A percentile compares a stretch with the other conserved stretches of the same genome.
Conservation (phyloP, 2,888 invertebrate genomes). For the Cerastoderma edule region DNA sequence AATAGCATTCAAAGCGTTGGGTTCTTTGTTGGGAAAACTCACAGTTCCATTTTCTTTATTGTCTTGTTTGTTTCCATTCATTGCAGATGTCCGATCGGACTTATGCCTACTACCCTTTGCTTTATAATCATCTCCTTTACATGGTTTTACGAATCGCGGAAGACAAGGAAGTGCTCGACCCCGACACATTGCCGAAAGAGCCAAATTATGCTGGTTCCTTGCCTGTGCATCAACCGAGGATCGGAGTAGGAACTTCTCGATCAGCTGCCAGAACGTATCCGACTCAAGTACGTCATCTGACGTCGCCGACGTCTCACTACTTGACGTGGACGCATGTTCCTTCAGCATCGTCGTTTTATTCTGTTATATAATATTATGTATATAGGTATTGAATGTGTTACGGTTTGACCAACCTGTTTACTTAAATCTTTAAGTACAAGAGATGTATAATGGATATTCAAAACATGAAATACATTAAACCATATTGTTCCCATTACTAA, state of each 20-base stretch:
- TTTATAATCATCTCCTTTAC: not conserved
- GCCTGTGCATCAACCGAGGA: slow-evolving; percentile 40
- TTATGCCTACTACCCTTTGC: not conserved
- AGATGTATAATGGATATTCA: not conserved
- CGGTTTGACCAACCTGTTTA: not conserved
- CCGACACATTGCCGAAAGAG: slow-evolving; percentile 46
- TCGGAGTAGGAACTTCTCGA: slow-evolving; percentile 49
- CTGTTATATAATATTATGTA: not conserved
- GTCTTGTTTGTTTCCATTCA: not conserved
- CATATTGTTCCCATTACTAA: not conserved
- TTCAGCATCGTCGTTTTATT: not conserved
- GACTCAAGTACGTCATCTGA: slow-evolving; percentile 17
- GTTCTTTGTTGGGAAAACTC: not conserved
- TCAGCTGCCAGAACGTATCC: slow-evolving; percentile 52
- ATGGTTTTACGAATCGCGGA: slow-evolving; percentile 4
- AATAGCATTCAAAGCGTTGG: not conserved
- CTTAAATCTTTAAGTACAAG: not conserved
- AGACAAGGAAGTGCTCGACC: slow-evolving; percentile 35
- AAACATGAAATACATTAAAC: not conserved
- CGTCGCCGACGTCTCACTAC: not conserved
- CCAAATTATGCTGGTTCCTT: slow-evolving; percentile 37
- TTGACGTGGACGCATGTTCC: not conserved
- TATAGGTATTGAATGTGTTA: not conserved
- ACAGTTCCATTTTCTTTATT: not conserved
- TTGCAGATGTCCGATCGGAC: not conserved